phyloP scores from a whole-genome alignment of 1,140 invertebrate species.

The Brachystomella parvula region DNA sequence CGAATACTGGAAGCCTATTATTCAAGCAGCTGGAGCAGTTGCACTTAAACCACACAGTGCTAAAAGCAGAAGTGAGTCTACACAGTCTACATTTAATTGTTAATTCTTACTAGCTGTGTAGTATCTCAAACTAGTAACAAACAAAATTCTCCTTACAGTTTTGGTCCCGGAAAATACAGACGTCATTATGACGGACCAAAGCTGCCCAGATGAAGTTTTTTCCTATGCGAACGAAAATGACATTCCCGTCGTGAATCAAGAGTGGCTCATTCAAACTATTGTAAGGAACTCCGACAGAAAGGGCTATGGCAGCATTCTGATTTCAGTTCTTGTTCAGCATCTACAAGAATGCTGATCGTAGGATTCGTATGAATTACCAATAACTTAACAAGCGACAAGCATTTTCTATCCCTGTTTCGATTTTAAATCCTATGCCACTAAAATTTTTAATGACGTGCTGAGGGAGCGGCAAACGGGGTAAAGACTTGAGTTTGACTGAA shows the following conservation, averaged over 20 bases:
- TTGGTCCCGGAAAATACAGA: conserved; percentile 24
- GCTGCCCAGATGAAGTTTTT: conserved; percentile 15
- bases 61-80: conserved; percentile 13
- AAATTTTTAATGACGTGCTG: too few relatives aligned
- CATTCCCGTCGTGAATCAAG: conserved; percentile 33
- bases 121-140: not conserved
- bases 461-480: too few relatives aligned
- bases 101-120: not conserved
- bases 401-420: too few relatives aligned
- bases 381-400: too few relatives aligned
- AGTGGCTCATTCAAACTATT: conserved; percentile 37
- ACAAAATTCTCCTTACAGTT: too few relatives aligned
- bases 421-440: too few relatives aligned
- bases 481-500: too few relatives aligned
- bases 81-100: conserved; percentile 3
- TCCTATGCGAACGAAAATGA: conserved; percentile 2
- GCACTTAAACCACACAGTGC: conserved; percentile 26
- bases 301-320: too few relatives aligned
- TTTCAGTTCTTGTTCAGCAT: too few relatives aligned
- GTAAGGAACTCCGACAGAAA: too few relatives aligned
- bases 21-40: conserved; percentile 30
- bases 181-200: conserved; percentile 29
- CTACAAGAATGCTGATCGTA: too few relatives aligned
- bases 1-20: conserved; percentile 37
- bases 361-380: too few relatives aligned